phyloP scores from a whole-genome alignment of 2,113 vertebrate species.

The Eretmodus cyanostictus region DNA sequence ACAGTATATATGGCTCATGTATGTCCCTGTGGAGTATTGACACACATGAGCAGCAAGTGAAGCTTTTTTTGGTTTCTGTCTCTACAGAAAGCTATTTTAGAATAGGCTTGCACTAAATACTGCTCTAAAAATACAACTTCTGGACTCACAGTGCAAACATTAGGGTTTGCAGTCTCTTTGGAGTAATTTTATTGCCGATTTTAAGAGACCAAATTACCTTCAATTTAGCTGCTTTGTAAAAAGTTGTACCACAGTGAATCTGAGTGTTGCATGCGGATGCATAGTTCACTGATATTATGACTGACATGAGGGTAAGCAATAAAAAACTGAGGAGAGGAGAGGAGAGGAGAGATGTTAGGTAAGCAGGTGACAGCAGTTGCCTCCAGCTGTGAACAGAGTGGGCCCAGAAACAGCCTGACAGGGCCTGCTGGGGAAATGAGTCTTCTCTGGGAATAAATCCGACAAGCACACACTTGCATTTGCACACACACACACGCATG shows the following conservation, averaged over 20 bases:
- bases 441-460: conserved; percentile 50
- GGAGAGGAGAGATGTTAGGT: conserved; percentile 30
- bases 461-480: not conserved
- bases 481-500: not conserved
- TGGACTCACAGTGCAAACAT: not conserved
- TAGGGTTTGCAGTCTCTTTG: not conserved
- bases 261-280: not conserved
- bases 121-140: conserved; percentile 19
- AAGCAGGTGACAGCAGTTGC: conserved; percentile 63
- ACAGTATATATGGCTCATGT: not conserved
- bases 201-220: not conserved
- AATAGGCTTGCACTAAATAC: conserved; percentile 22
- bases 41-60: not conserved
- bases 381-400: conserved; percentile 62
- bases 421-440: conserved; percentile 64
- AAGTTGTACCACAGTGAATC: not conserved
- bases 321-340: not conserved
- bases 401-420: conserved; percentile 64
- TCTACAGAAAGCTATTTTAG: conserved; percentile 21
- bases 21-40: not conserved
- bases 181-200: conserved; percentile 15
- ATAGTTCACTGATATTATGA: not conserved
- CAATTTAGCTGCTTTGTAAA: not conserved
- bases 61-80: not conserved
- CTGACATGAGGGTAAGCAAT: conserved; percentile 2